Percentiles rank a stretch among this genome's conserved stretches.
These are phyloP conservation scores for Drosophila lacteicornis DNA, from an alignment of 1,140 invertebrate genomes.

Conservation along the genomic window DNA sequence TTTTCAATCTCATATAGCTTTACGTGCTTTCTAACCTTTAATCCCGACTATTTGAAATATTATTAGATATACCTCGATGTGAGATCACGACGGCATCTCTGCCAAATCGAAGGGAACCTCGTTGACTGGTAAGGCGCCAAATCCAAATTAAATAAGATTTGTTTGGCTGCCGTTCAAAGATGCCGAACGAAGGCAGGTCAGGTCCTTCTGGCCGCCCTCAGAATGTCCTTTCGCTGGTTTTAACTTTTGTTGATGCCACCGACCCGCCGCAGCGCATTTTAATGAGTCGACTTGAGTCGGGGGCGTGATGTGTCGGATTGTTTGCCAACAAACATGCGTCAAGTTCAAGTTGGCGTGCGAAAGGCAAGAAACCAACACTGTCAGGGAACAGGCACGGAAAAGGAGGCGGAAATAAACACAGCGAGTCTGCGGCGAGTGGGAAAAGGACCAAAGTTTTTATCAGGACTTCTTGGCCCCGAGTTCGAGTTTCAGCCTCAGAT, in stretches of 20 bases:
- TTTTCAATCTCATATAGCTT: too few species aligned
- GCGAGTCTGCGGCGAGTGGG: neutral
- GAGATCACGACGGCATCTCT: slow-evolving; percentile 28
- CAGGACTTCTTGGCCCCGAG: slow-evolving; percentile 77
- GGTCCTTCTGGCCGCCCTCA: slow-evolving; percentile 26
- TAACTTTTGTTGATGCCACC: slow-evolving; percentile 73
- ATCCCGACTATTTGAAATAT: too few species aligned
- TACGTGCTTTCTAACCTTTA: too few species aligned
- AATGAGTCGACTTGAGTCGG: slow-evolving; percentile 57
- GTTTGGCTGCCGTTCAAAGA: slow-evolving; percentile 78
- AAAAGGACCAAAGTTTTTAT: slow-evolving; percentile 68
- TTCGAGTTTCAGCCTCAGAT: slow-evolving; percentile 41
- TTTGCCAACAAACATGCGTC: slow-evolving; percentile 82
- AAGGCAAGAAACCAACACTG: slow-evolving; percentile 44
- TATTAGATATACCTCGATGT: neutral
- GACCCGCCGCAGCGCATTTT: slow-evolving; percentile 78
- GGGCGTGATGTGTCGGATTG: slow-evolving; percentile 58
- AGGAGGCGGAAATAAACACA: slow-evolving; percentile 22
- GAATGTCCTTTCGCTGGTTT: slow-evolving; percentile 42
- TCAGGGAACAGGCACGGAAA: slow-evolving; percentile 20
- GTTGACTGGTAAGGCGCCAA: slow-evolving; percentile 56
- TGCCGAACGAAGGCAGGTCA: slow-evolving; percentile 51
- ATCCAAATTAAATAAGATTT: slow-evolving; percentile 84
- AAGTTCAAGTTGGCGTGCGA: slow-evolving; percentile 69
- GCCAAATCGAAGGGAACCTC: slow-evolving; percentile 4